Evolutionary conservation across 2,113 vertebrate genomes (phyloP).

Genomic region (Brachypteracias leptosomus): DNA sequence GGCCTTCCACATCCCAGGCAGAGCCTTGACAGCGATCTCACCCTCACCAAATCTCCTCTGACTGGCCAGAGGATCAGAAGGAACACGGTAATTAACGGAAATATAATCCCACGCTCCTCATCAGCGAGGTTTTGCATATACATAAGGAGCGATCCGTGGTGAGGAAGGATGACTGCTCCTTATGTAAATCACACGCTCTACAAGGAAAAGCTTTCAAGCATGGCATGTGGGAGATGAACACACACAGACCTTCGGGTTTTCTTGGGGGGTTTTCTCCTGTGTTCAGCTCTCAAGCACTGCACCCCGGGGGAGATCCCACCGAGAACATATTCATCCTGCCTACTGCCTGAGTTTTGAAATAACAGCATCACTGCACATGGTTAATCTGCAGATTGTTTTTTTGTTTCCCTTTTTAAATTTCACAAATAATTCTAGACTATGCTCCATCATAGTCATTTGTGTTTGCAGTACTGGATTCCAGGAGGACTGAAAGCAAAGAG

Average conservation of each 20-base stretch:
- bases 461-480: background rate
- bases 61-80: conserved; percentile 44
- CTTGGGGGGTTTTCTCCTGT: background rate
- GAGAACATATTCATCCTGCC: background rate
- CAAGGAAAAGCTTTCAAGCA: conserved; percentile 21
- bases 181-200: conserved; percentile 37
- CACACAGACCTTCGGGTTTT: background rate
- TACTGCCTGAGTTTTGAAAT: background rate
- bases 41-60: conserved; percentile 13
- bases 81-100: background rate
- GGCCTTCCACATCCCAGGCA: conserved; percentile 25
- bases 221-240: background rate
- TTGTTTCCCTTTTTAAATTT: background rate
- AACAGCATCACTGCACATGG: background rate
- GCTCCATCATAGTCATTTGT: background rate
- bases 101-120: conserved; percentile 48
- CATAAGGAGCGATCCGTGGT: conserved; percentile 35
- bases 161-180: conserved; percentile 36
- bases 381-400: background rate
- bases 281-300: background rate
- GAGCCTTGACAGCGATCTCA: background rate
- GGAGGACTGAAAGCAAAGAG: background rate
- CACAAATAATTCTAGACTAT: background rate
- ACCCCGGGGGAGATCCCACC: background rate
- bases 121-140: conserved; percentile 41